phyloP scores from a whole-genome alignment of 1,140 invertebrate genomes.

The Mactra quadrangularis region DNA sequence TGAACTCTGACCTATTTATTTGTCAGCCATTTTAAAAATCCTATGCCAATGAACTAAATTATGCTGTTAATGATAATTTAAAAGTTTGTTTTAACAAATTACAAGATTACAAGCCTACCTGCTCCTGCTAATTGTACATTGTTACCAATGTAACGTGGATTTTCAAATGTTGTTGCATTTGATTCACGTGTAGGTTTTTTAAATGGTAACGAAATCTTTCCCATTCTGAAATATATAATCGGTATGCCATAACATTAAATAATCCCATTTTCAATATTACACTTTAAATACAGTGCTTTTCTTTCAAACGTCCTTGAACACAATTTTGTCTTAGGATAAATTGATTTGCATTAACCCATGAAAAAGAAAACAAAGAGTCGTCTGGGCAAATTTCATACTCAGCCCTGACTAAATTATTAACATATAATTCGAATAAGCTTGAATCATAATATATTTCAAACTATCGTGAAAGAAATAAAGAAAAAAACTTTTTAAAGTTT shows the following conservation, averaged over 20 bases:
- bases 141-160: constrained; percentile 37
- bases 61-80: background rate
- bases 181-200: background rate
- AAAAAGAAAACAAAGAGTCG: background rate
- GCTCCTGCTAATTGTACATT: constrained; percentile 5
- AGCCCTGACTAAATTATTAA: too few species aligned
- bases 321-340: background rate
- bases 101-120: background rate
- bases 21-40: background rate
- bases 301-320: background rate
- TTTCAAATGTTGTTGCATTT: constrained; percentile 22
- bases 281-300: background rate
- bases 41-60: too few species aligned
- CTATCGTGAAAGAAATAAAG: too few species aligned
- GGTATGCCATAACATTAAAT: background rate
- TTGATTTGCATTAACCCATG: background rate
- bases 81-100: background rate
- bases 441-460: too few species aligned
- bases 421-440: too few species aligned
- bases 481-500: too few species aligned
- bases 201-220: constrained; percentile 16
- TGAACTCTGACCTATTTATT: background rate
- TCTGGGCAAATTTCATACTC: too few species aligned
- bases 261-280: background rate
- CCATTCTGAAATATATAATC: background rate